Base-by-base conservation (phyloP, 2,113 vertebrate species). In the Oreotrochilus melanogaster region DNA sequence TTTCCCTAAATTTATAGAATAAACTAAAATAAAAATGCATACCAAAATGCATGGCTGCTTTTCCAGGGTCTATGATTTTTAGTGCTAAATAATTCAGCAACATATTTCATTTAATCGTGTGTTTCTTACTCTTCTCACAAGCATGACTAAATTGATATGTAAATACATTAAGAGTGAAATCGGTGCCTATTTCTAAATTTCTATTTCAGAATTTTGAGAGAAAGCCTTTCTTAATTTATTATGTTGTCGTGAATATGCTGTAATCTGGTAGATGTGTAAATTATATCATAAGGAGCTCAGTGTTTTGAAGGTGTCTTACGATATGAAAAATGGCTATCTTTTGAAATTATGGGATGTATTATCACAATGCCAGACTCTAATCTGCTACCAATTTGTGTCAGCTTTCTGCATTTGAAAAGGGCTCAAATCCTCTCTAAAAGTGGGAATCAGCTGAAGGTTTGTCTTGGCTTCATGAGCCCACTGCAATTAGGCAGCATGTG, bases 401-500 rank as follows among this genome's bases (percentile, higher is more conserved):
- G 95, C 84, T 92, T 96, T 98, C 94, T 96, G 90, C 91, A 95
- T 93, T 96, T 79, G 73, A 96, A 97, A 94, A 95, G 62, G 92
- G 78, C 96, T 97, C 92, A 97, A 97, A 98, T 97, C 97, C 93
- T 95, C 91, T 95, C 94, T 95, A 96, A 97, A 97, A 97, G 93
- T 94, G 92, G 93, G 95, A 98, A 96, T 98, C 97, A 96, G 96
- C 96, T 96, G 97, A 98, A 97, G 98, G 96, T 97, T 98, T 97
- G 92, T 95, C 97, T 98, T 95, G 97, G 96, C 96, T 98, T 97
- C 97, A 88, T 51, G 96, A 98, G 96, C 97, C 97, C 97, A 71
- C 91, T 97, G 97, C 98, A 98, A 98, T 98, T 98, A 98, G 97
- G 97, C 95, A 86, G 98, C 98, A 97, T 95, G 97, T 98, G 98